Conservation (phyloP, 2,113 vertebrate genomes). For the Thymallus thymallus region DNA sequence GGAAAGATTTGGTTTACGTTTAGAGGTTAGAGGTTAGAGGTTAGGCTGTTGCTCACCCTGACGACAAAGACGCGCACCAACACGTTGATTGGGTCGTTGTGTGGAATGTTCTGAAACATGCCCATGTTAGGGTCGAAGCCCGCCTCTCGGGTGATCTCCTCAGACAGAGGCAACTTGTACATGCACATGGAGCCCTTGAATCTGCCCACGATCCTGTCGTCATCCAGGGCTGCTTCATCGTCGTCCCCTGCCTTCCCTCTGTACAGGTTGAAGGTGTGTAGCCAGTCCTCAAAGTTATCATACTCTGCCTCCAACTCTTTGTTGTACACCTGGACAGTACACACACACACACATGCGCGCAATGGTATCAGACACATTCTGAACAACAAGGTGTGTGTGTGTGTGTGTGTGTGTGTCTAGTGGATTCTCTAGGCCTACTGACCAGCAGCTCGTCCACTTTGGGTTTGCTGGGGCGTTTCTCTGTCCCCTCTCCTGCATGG, state of each 20-base stretch:
- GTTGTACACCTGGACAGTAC: slow-evolving; percentile 81
- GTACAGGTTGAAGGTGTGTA: slow-evolving; percentile 94
- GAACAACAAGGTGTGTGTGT: not conserved
- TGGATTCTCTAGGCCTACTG: slow-evolving; percentile 29
- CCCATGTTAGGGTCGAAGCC: slow-evolving; percentile 89
- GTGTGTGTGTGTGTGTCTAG: not conserved
- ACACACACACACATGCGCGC: no score
- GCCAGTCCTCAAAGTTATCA: slow-evolving; percentile 92
- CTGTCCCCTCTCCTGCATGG: slow-evolving; percentile 69
- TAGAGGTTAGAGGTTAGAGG: not conserved
- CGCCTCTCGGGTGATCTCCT: slow-evolving; percentile 84
- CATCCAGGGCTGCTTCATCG: slow-evolving; percentile 82
- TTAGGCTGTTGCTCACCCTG: slow-evolving; percentile 74
- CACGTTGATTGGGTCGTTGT: slow-evolving; percentile 91
- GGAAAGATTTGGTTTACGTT: not conserved
- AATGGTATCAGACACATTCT: no score
- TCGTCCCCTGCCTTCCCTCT: slow-evolving; percentile 92
- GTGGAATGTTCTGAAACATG: slow-evolving; percentile 97
- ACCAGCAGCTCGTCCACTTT: slow-evolving; percentile 91
- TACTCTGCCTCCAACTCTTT: slow-evolving; percentile 92
- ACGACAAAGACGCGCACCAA: slow-evolving; percentile 92
- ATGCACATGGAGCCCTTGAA: slow-evolving; percentile 97
- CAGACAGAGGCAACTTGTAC: slow-evolving; percentile 91
- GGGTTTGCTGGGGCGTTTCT: slow-evolving; percentile 79
- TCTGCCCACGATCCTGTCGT: slow-evolving; percentile 91